phyloP scores from a whole-genome alignment of 2,888 invertebrate species.

The Penaeus monodon region DNA sequence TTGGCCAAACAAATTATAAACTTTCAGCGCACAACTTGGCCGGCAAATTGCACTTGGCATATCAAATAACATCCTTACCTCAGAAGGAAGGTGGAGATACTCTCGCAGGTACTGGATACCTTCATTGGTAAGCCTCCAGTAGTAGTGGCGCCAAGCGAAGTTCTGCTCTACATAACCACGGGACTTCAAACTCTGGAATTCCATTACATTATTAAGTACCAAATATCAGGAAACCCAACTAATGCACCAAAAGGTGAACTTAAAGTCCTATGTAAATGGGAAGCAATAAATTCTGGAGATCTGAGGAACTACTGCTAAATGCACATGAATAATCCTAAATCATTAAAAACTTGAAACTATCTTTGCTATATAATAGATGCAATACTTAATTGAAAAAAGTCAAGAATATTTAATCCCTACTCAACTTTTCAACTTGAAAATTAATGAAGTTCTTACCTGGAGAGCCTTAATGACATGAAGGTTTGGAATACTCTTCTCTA shows the following conservation, averaged over 20 bases:
- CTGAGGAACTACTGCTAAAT: too few relatives aligned
- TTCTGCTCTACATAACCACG: slow-evolving; percentile 98
- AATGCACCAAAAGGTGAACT: background rate
- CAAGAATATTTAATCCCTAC: too few relatives aligned
- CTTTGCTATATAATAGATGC: background rate
- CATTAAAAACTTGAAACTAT: background rate
- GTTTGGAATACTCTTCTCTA: slow-evolving; percentile 90
- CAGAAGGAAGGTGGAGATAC: slow-evolving; percentile 95
- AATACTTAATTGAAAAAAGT: too few relatives aligned
- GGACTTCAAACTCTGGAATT: slow-evolving; percentile 79
- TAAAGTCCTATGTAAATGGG: background rate
- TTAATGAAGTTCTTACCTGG: slow-evolving; percentile 49
- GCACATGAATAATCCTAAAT: too few relatives aligned
- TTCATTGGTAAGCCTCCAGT: slow-evolving; percentile 99
- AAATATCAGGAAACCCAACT: background rate
- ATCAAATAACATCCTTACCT: slow-evolving; percentile 71
- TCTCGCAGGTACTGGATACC: slow-evolving; percentile 96
- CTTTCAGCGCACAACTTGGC: background rate
- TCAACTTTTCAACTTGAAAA: too few relatives aligned
- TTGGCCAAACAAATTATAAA: too few relatives aligned
- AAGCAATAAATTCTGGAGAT: too few relatives aligned
- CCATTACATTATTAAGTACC: background rate
- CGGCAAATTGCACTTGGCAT: background rate
- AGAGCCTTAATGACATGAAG: slow-evolving; percentile 76
- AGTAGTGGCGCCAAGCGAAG: slow-evolving; percentile 99